Evolutionary conservation across 2,888 invertebrate species (phyloP), one percentile per base, ranked within the genome.

Genomic region (Agapostemon virescens): DNA sequence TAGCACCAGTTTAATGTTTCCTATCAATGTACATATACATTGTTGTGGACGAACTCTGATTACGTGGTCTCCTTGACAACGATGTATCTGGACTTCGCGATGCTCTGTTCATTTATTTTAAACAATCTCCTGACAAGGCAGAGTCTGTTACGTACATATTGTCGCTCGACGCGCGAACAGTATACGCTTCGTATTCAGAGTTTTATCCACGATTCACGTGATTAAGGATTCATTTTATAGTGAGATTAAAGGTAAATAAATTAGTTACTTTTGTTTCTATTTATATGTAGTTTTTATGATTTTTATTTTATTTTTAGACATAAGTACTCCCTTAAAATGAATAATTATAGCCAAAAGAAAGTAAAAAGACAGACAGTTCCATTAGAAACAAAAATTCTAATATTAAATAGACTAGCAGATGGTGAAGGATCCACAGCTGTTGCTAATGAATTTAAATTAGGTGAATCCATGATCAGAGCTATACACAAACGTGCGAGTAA

Each of bases 391-490:
- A 81, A 81, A 81, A 70, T 79, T 55, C n/a, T 55, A 77, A 81
- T 84, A 66, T 76, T 84, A 73, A 75, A 83, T 79, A 68, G 74
- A 63, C 69, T 82, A 36, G 74, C 66, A 83, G 76, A 76, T 74
- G 73, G 68, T 68, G 81, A 83, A 84, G 67, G 74, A 75, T 76
- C 82, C 23, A 78, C 74, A 75, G 77, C 78, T 74, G 67, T 84
- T 82, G 77, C 74, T 64, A 84, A 84, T 5, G 77, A 74, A 58
- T 84, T 79, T 66, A 74, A 82, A 82, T 83, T 83, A 77, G 63
- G 73, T 77, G 77, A 82, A 74, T 79, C 74, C 26, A 69, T 69
- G n/a, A 74, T 74, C 15, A 74, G 68, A 74, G 49, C 69, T 45
- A 63, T 69, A 69, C 20, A 74, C 15, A 74, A 69, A 74, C 74